Percentiles rank a stretch among this genome's conserved stretches.
phyloP scores from a whole-genome alignment of 2,888 invertebrate species.

The Drosophila cracens region DNA sequence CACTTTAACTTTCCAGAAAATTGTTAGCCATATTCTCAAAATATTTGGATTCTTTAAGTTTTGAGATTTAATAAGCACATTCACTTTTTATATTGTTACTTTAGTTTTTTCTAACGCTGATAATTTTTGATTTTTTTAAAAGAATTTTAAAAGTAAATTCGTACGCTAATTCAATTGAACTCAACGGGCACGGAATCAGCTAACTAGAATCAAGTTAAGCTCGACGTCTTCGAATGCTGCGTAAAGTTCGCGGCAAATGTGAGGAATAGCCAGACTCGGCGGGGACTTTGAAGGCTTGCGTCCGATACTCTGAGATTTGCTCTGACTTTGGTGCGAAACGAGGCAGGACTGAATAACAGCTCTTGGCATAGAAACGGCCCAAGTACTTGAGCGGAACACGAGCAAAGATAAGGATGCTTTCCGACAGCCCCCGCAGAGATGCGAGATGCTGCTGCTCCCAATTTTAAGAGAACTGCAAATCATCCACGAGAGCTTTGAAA shows the following conservation, averaged over 20 bases:
- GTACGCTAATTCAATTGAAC: constrained; percentile 23
- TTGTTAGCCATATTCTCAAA: neutral
- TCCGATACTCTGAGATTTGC: constrained; percentile 51
- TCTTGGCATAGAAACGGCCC: constrained; percentile 45
- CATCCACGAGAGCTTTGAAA: constrained; percentile 39
- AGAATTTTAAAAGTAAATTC: constrained; percentile 13
- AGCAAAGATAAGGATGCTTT: constrained; percentile 43
- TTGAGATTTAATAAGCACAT: neutral
- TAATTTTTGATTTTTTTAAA: neutral
- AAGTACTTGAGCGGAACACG: constrained; percentile 47
- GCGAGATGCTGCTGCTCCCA: constrained; percentile 33
- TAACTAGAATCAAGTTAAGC: constrained; percentile 9
- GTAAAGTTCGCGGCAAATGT: constrained; percentile 33
- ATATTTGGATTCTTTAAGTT: constrained; percentile 10
- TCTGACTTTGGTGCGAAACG: constrained; percentile 65
- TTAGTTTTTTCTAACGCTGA: neutral
- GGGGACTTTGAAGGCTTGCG: constrained; percentile 15
- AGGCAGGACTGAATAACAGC: constrained; percentile 54
- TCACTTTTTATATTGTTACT: neutral
- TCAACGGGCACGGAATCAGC: constrained; percentile 6
- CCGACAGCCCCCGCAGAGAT: constrained; percentile 39
- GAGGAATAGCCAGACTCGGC: constrained; percentile 17
- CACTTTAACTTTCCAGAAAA: constrained; percentile 25
- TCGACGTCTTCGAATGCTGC: constrained; percentile 23
- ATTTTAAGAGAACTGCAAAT: constrained; percentile 46